A percentile compares a stretch with the other conserved stretches of the same genome.
Evolutionary conservation across 2,797 vertebrate species (phyloP).

Genomic region (Aldrovandia affinis): DNA sequence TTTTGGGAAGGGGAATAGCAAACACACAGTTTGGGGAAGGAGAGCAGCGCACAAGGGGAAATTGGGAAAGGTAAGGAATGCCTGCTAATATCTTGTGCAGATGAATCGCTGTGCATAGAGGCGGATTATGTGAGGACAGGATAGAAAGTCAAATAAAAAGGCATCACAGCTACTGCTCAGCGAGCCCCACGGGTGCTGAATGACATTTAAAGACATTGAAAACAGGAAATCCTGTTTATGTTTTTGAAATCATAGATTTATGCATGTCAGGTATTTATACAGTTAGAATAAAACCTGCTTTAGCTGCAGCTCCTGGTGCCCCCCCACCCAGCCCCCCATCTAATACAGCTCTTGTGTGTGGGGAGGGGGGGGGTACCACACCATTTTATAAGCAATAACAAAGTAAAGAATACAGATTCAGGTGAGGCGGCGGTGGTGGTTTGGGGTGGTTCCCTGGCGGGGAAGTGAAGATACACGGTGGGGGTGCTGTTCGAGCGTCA

Average conservation of each 20-base stretch:
- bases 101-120: too few relatives aligned
- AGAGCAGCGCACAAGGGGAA: background rate
- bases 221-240: conserved; percentile 79
- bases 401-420: background rate
- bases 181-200: conserved; percentile 23
- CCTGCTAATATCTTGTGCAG: background rate
- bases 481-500: background rate
- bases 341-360: too few relatives aligned
- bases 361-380: too few relatives aligned
- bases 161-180: background rate
- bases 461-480: background rate
- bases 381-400: background rate
- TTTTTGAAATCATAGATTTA: conserved; percentile 58
- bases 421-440: background rate
- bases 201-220: conserved; percentile 73
- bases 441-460: background rate
- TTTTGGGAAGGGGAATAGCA: background rate
- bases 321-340: too few relatives aligned
- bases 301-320: conserved; percentile 26
- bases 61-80: background rate
- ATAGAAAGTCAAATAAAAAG: too few relatives aligned
- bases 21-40: background rate
- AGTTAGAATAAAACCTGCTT: conserved; percentile 21
- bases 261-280: conserved; percentile 53
- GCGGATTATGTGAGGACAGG: too few relatives aligned